A percentile compares a stretch with the other conserved stretches of the same genome.
Conservation (phyloP, 2,113 vertebrate species). For the human (Homo sapiens) region GRCh38 chr13:59733001-59733500, state of each 20-base stretch:
- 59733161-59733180: slow-evolving; percentile 27
- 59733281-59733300: slow-evolving; percentile 29
- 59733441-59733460: not conserved
- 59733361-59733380: slow-evolving; percentile 1
- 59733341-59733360: slow-evolving; percentile 39
- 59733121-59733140: not conserved
- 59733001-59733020: not conserved
- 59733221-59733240: slow-evolving; percentile 39
- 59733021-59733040: not conserved
- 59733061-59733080: not conserved
- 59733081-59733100: not conserved
- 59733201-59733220: slow-evolving; percentile 46
- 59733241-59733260: slow-evolving; percentile 16
- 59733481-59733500: slow-evolving; percentile 23
- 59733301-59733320: not conserved
- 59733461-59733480: slow-evolving; percentile 50
- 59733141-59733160: slow-evolving; percentile 25
- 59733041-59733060: not conserved
- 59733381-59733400: not conserved
- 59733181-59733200: slow-evolving; percentile 16
- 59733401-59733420: not conserved
- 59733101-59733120: not conserved
- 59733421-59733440: not conserved
- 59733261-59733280: slow-evolving; percentile 42
- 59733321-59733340: slow-evolving; percentile 35